Conservation (phyloP, 2,113 vertebrate species). For the Perca schrenkii region DNA sequence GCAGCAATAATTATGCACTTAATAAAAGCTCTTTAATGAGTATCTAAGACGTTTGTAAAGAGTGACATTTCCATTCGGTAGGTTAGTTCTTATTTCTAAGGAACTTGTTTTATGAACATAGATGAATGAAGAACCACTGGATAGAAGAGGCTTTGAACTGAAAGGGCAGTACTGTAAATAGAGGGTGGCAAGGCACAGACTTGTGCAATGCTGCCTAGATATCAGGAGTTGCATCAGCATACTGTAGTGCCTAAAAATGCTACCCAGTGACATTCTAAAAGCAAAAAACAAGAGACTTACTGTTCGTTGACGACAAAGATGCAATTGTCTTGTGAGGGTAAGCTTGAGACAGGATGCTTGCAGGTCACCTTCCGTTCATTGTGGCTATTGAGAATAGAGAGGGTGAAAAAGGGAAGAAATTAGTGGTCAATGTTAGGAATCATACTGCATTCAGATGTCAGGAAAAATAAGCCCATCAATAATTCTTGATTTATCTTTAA, state of each 20-base stretch:
- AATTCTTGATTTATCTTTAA: not conserved
- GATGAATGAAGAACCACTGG: constrained; percentile 12
- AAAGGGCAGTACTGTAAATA: constrained; percentile 35
- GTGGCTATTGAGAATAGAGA: constrained; percentile 84
- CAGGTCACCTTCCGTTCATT: constrained; percentile 99
- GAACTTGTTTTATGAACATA: constrained; percentile 5
- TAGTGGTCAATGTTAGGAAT: not conserved
- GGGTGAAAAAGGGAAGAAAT: not conserved
- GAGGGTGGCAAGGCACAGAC: not conserved
- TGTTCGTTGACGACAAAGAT: constrained; percentile 99
- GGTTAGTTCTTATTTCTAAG: not conserved
- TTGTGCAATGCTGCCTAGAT: constrained; percentile 36
- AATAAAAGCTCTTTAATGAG: constrained; percentile 4
- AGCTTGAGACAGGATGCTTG: constrained; percentile 94
- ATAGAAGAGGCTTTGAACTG: constrained; percentile 21
- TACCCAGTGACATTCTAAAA: constrained; percentile 55
- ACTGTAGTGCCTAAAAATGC: constrained; percentile 60
- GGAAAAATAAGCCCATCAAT: not conserved
- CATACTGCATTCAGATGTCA: not conserved
- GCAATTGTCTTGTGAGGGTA: constrained; percentile 97
- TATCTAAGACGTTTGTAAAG: not conserved
- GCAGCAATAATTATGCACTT: not conserved
- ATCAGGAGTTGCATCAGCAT: constrained; percentile 37
- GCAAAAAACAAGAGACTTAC: constrained; percentile 88
- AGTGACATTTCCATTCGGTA: not conserved